Percentiles rank a stretch among this genome's conserved stretches.
Conservation (phyloP, 2,113 vertebrate genomes). For the Phocoena sinus region DNA sequence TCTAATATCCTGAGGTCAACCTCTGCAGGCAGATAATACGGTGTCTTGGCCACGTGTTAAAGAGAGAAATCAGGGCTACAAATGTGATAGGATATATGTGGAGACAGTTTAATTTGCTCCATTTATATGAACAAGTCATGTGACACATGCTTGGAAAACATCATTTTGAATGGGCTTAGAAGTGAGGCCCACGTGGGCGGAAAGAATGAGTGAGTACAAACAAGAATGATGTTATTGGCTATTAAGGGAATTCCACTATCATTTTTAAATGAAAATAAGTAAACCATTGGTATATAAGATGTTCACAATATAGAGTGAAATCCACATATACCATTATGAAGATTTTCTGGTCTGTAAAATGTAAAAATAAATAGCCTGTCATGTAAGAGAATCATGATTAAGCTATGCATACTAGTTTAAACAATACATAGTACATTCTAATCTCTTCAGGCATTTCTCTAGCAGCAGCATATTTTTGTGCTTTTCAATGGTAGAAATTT, state of each 20-base stretch:
- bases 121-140: constrained; percentile 86
- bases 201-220: constrained; percentile 55
- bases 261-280: constrained; percentile 36
- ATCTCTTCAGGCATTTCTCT: not conserved
- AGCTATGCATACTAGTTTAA: not conserved
- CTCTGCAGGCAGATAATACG: constrained; percentile 91
- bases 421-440: constrained; percentile 1
- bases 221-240: not conserved
- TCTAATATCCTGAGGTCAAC: constrained; percentile 90
- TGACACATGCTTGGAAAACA: constrained; percentile 84
- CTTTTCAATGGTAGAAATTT: constrained; percentile 30
- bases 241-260: constrained; percentile 5
- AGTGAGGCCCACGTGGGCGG: constrained; percentile 76
- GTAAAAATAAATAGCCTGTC: constrained; percentile 31
- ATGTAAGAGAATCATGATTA: not conserved
- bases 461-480: not conserved
- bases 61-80: constrained; percentile 83
- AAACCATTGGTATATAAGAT: not conserved
- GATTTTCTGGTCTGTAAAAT: constrained; percentile 36
- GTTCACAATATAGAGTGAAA: not conserved
- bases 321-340: not conserved
- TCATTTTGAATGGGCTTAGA: constrained; percentile 75
- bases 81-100: constrained; percentile 84
- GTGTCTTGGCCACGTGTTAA: constrained; percentile 83
- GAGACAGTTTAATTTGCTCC: constrained; percentile 89